phyloP scores from a whole-genome alignment of 2,888 invertebrate species.

The Zeuzera pyrina region DNA sequence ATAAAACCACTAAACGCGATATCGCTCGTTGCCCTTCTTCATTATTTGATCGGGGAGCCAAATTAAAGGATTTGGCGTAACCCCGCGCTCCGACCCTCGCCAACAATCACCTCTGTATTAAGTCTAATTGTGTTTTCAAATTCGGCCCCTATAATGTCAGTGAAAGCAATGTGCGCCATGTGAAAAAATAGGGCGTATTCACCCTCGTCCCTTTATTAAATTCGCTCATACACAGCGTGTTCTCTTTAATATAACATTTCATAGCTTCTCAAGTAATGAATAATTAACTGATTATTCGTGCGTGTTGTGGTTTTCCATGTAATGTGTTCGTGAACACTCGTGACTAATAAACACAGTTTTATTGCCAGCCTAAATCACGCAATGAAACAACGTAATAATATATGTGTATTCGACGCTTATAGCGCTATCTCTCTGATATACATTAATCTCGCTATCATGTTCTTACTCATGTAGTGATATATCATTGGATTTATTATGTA shows the following conservation, averaged over 20 bases:
- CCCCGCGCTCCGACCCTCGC: constrained; percentile 63
- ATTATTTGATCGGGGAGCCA: constrained; percentile 73
- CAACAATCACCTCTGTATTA: constrained; percentile 74
- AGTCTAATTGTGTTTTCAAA: constrained; percentile 74
- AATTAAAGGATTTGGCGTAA: constrained; percentile 72
- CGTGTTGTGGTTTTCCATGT: constrained; percentile 31
- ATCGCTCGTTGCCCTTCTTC: constrained; percentile 65
- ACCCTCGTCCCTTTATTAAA: constrained; percentile 58
- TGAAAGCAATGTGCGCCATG: constrained; percentile 49
- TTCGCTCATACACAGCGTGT: constrained; percentile 39
- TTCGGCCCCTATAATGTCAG: constrained; percentile 60
- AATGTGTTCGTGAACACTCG: constrained; percentile 39
- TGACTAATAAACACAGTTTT: constrained; percentile 49
- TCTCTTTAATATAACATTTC: constrained; percentile 18
- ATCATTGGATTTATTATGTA: too few relatives aligned
- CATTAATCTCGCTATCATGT: too few relatives aligned
- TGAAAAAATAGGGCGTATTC: constrained; percentile 63
- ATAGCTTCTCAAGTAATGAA: constrained; percentile 23
- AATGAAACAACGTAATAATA: constrained; percentile 37
- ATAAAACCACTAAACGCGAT: constrained; percentile 74
- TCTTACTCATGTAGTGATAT: too few relatives aligned
- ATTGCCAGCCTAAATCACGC: constrained; percentile 39
- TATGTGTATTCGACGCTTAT: constrained; percentile 23
- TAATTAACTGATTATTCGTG: constrained; percentile 31
- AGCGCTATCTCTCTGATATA: constrained; percentile 28